Percentiles rank a stretch among this genome's conserved stretches.
Conservation (phyloP, 1,140 invertebrate genomes). For the Drosophila mayri region DNA sequence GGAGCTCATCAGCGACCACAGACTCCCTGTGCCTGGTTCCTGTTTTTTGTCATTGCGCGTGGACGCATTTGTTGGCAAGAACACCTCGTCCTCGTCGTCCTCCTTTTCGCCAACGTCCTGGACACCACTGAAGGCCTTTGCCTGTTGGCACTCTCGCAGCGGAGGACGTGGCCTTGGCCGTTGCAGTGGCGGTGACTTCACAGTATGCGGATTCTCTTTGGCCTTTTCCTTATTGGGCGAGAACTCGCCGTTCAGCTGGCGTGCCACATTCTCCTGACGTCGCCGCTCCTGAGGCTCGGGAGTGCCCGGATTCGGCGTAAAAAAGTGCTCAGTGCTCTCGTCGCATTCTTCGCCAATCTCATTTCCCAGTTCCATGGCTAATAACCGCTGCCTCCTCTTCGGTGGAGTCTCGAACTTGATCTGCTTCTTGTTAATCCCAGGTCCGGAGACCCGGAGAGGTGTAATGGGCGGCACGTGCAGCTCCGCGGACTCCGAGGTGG, state of each 20-base stretch:
- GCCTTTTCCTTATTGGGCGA: conserved; percentile 26
- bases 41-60: conserved; percentile 61
- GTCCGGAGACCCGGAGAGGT: conserved; percentile 63
- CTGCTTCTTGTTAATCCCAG: conserved; percentile 70
- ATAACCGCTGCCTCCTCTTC: conserved; percentile 3
- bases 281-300: conserved; percentile 14
- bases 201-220: background rate
- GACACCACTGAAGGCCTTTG: conserved; percentile 50
- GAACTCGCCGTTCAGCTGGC: conserved; percentile 59
- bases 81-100: conserved; percentile 67
- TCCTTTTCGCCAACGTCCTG: conserved; percentile 35
- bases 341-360: background rate
- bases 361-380: background rate
- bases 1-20: conserved; percentile 75
- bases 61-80: conserved; percentile 58
- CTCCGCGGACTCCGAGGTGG: conserved; percentile 57
- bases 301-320: conserved; percentile 63
- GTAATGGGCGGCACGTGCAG: conserved; percentile 62
- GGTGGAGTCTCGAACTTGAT: conserved; percentile 78
- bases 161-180: conserved; percentile 55
- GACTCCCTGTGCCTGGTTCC: conserved; percentile 44
- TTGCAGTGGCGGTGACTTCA: conserved; percentile 15
- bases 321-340: conserved; percentile 65
- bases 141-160: conserved; percentile 46
- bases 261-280: conserved; percentile 42